These are phyloP conservation scores for Elaeidobius kamerunicus DNA, from an alignment of 2,888 invertebrate genomes.

Conservation along the genomic window DNA sequence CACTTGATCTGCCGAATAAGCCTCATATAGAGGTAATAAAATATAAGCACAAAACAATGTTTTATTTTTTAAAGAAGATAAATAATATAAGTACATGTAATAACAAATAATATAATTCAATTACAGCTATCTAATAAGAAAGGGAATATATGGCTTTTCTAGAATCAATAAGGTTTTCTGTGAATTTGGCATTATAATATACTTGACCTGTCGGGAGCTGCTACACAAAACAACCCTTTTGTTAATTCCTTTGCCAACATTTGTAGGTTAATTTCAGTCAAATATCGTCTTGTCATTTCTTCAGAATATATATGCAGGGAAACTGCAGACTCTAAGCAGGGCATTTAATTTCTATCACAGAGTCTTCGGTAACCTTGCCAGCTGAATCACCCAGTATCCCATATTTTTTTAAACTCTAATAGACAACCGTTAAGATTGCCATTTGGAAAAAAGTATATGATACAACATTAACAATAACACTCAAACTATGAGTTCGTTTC, in stretches of 20 bases:
- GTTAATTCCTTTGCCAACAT: background rate
- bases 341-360: background rate
- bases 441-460: too few relatives aligned
- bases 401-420: background rate
- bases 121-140: background rate
- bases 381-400: background rate
- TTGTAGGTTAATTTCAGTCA: background rate
- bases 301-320: background rate
- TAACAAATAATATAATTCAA: too few relatives aligned
- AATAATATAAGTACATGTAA: too few relatives aligned
- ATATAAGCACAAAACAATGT: too few relatives aligned
- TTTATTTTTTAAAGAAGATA: too few relatives aligned
- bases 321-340: background rate
- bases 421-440: too few relatives aligned
- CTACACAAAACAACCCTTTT: background rate
- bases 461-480: too few relatives aligned
- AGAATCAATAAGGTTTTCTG: background rate
- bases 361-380: background rate
- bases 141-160: constrained; percentile 2
- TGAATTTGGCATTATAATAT: constrained; percentile 2
- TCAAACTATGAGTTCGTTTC: too few relatives aligned
- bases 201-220: background rate
- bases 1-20: too few relatives aligned
- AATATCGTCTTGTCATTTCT: background rate
- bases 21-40: too few relatives aligned